These are phyloP conservation scores for Paracentrotus lividus DNA, from an alignment of 53 echinoderm and acorn worm species.

Conservation along the genomic window DNA sequence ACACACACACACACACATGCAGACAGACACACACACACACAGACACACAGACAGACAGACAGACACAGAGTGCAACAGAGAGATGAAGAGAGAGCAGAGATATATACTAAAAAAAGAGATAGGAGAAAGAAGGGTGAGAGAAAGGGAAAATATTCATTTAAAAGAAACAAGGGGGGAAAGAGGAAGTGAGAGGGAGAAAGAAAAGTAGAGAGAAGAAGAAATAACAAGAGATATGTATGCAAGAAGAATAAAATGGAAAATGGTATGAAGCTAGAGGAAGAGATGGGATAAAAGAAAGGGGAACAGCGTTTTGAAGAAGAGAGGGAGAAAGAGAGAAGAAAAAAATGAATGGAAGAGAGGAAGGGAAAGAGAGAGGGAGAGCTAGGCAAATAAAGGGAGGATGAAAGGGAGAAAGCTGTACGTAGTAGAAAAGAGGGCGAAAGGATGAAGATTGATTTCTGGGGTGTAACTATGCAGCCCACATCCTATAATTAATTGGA, in stretches of 20 bases:
- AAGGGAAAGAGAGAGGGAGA: background rate
- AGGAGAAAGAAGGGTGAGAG: background rate
- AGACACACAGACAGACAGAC: background rate
- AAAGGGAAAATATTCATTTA: no score
- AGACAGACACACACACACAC: background rate
- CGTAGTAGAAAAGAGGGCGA: no score
- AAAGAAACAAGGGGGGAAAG: background rate
- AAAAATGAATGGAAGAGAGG: no score
- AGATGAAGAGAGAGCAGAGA: no score
- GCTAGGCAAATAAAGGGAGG: background rate
- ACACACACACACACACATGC: no score
- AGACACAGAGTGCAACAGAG: background rate
- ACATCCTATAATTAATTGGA: no score
- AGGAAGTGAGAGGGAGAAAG: background rate
- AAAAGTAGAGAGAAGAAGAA: background rate
- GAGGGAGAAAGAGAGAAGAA: background rate
- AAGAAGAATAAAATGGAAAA: no score
- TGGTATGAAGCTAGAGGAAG: background rate
- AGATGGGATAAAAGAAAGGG: background rate
- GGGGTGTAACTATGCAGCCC: no score
- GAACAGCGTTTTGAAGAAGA: no score
- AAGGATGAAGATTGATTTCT: no score
- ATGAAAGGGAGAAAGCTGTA: background rate
- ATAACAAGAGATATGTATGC: background rate
- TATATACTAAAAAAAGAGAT: background rate